Evolutionary conservation across 2,113 vertebrate species (phyloP).

Genomic region (Aix galericulata): DNA sequence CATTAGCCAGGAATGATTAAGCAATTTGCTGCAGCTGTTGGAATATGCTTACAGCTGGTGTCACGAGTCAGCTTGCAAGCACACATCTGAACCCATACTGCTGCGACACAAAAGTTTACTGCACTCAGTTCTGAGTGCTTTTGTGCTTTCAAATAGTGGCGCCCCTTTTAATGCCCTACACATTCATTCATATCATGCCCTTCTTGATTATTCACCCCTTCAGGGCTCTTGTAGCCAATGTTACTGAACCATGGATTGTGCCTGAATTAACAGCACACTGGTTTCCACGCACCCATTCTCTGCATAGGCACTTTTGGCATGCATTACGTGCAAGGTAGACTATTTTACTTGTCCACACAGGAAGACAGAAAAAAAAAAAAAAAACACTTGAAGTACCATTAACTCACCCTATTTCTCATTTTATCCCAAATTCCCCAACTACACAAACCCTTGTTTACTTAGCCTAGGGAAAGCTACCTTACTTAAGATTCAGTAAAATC

Average conservation of each 20-base stretch:
- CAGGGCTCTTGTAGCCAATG: neutral
- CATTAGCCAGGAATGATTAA: slow-evolving; percentile 17
- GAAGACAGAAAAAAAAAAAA: neutral
- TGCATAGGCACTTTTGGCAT: neutral
- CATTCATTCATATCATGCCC: neutral
- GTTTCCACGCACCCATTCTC: neutral
- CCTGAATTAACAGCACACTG: neutral
- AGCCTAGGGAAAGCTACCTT: neutral
- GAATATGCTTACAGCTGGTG: neutral
- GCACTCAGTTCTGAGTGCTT: neutral
- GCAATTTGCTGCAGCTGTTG: slow-evolving; percentile 7
- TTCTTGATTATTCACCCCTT: neutral
- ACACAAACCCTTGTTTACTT: neutral
- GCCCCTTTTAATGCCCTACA: neutral
- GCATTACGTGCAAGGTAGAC: neutral
- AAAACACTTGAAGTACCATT: neutral
- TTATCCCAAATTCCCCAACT: neutral
- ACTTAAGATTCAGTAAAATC: neutral
- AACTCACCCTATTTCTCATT: neutral
- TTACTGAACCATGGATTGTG: neutral
- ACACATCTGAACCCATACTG: neutral
- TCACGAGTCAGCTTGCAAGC: neutral
- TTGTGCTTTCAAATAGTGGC: neutral
- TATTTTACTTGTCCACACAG: neutral
- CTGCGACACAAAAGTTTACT: neutral